Percentiles rank a stretch among this genome's conserved stretches.
Conservation (phyloP, 2,888 invertebrate species). For the Hipparchia sbordonii region DNA sequence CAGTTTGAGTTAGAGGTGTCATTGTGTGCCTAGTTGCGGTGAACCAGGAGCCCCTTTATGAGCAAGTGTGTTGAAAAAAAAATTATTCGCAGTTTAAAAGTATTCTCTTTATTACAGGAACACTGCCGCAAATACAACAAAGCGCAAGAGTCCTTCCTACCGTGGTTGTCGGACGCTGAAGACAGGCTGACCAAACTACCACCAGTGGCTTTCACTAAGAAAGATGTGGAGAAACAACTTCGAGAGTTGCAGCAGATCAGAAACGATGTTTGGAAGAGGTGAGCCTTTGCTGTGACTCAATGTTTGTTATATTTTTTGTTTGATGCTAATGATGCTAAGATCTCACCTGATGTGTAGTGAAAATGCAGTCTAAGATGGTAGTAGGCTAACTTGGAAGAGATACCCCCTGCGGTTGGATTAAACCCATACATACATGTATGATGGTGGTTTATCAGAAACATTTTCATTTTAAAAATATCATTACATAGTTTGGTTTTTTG, state of each 20-base stretch:
- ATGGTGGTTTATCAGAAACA: no score
- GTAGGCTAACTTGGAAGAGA: no score
- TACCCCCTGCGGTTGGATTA: no score
- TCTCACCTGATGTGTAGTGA: neutral
- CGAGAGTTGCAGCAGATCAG: slow-evolving; percentile 94
- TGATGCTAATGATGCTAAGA: no score
- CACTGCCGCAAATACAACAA: slow-evolving; percentile 95
- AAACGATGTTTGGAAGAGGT: slow-evolving; percentile 95
- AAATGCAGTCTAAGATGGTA: no score
- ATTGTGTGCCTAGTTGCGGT: no score
- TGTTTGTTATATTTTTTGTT: neutral
- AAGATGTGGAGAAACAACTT: slow-evolving; percentile 93
- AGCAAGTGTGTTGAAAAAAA: no score
- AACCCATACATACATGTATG: no score
- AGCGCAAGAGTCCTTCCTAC: slow-evolving; percentile 91
- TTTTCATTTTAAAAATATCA: no score
- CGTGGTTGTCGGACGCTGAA: slow-evolving; percentile 94
- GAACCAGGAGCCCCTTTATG: no score
- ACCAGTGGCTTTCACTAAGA: slow-evolving; percentile 91
- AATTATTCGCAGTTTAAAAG: neutral
- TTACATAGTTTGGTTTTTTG: no score
- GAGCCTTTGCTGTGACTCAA: neutral
- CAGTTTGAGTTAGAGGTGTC: no score
- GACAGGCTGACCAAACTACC: slow-evolving; percentile 90
- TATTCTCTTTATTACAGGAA: slow-evolving; percentile 74